Conservation (phyloP, 2,113 vertebrate species). For the Corythornis vintsioides region DNA sequence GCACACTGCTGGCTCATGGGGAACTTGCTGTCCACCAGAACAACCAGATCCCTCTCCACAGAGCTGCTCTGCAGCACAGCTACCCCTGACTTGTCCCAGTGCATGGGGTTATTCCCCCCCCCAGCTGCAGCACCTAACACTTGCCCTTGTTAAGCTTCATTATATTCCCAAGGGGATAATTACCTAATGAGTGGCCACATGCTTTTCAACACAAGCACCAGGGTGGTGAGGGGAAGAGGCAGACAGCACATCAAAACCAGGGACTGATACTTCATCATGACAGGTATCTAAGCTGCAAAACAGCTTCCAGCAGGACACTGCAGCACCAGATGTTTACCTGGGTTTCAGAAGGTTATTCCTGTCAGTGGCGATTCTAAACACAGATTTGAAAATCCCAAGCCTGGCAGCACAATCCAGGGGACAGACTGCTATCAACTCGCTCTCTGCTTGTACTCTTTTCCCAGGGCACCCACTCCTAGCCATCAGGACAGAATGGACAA, state of each 20-base stretch:
- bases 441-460: neutral
- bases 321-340: neutral
- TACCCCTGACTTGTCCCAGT: neutral
- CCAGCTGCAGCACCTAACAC: neutral
- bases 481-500: neutral
- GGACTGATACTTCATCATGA: accelerated
- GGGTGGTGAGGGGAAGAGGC: neutral
- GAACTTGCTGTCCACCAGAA: neutral
- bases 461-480: neutral
- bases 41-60: neutral
- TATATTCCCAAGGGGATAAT: neutral
- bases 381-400: neutral
- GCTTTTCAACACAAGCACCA: neutral
- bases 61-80: neutral
- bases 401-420: neutral
- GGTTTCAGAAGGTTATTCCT: neutral
- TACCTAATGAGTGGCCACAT: accelerated
- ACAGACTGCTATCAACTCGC: neutral
- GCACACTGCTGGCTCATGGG: neutral
- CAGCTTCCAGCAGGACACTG: neutral
- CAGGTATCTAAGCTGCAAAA: neutral
- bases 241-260: neutral
- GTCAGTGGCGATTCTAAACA: accelerated
- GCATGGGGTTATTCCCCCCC: neutral
- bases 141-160: neutral